Percentiles rank a stretch among this genome's conserved stretches.
Conservation (phyloP, 2,113 vertebrate species). For the Suncus etruscus region DNA sequence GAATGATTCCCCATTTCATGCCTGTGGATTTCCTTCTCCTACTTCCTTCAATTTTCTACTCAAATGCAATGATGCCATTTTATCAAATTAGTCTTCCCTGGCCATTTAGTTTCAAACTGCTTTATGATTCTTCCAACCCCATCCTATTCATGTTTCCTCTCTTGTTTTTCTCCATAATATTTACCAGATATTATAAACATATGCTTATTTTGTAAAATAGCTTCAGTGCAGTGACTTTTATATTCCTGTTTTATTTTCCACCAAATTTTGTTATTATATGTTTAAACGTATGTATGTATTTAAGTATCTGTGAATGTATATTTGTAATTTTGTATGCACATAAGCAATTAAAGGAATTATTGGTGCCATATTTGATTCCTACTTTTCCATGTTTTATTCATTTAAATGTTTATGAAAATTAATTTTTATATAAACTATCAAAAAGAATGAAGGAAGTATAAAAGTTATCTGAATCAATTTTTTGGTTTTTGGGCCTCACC, state of each 20-base stretch:
- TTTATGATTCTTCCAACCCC: background rate
- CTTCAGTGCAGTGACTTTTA: background rate
- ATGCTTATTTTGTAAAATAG: background rate
- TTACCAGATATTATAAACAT: background rate
- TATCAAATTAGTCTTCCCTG: background rate
- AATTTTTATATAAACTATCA: background rate
- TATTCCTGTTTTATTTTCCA: background rate
- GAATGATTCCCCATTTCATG: background rate
- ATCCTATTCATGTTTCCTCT: background rate
- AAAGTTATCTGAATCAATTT: slow-evolving; percentile 7
- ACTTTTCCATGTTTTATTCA: slow-evolving; percentile 24
- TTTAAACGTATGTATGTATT: background rate
- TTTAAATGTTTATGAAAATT: background rate
- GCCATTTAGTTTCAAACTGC: background rate
- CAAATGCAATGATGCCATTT: background rate
- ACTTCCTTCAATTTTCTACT: background rate
- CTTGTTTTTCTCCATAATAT: background rate
- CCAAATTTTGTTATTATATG: background rate
- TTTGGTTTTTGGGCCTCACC: too few species aligned
- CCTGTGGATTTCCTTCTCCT: background rate
- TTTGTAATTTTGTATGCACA: background rate
- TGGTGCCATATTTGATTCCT: background rate
- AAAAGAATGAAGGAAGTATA: background rate
- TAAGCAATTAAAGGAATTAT: slow-evolving; percentile 17
- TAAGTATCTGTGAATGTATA: background rate